Base-by-base conservation (phyloP, 2,888 invertebrate genomes). In the Drosophila greeni region DNA sequence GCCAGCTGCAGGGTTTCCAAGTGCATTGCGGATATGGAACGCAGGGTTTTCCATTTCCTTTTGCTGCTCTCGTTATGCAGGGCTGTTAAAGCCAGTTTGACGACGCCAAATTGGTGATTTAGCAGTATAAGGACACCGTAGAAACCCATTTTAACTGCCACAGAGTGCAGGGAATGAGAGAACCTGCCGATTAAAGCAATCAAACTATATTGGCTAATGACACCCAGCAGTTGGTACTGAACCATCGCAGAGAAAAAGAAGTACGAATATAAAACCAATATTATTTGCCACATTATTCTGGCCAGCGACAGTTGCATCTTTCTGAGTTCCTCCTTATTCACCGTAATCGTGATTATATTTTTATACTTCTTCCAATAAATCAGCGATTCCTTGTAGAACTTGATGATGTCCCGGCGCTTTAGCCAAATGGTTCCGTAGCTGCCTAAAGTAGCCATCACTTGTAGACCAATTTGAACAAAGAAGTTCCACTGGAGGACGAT, bases 61-160 rank as follows among this genome's bases (percentile, higher is more conserved):
- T 24, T 36, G 8, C 5, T 6, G 0, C n/a, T 39, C 8, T 24
- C 23, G 0, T 8, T 5, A 0, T 47, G 60, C 2, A 81, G 43
- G 3, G 43, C 36, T 18, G 31, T 51, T 16, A 84, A 26, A 0
- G 74, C 72, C 18, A 72, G 24, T 14, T 82, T 72, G 2, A 84
- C 67, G 1, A 65, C 65, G 2, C 42, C 36, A 29, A 84, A 84
- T 40, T 85, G 84, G 37, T 76, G 68, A 11, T 54, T 62, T 5
- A 78, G 48, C 11, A 85, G 57, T 16, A 72, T 16, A 1, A 85
- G 64, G 9, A 72, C 3, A 0, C 66, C 58, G 5, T 52, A 58
- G 31, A 83, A 71, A 3, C 43, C 42, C 0, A 57, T 1, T 20
- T 70, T 72, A 0, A 47, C 42, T 5, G 52, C 45, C 0, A 64